Conservation (phyloP, 2,797 vertebrate genomes). For the Pterois miles region DNA sequence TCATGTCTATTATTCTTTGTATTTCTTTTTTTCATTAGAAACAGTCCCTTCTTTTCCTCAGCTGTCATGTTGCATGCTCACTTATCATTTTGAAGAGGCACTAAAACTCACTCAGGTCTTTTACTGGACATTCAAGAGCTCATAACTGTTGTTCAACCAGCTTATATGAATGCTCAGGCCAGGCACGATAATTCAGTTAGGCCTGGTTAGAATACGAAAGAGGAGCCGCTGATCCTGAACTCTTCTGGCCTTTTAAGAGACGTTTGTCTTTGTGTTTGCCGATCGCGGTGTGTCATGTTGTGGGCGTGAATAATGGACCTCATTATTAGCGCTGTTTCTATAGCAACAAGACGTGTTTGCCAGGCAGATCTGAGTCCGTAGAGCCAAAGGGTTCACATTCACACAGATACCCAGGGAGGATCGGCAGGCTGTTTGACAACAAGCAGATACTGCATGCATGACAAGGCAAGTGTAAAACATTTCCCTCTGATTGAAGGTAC, state of each 20-base stretch:
- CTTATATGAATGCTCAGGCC: conserved; percentile 9
- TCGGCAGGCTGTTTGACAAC: conserved; percentile 25
- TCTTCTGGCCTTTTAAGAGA: conserved; percentile 41
- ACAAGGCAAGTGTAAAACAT: not conserved
- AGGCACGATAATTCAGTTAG: conserved; percentile 17
- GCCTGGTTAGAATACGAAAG: conserved; percentile 45
- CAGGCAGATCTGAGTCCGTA: conserved; percentile 41
- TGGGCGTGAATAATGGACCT: conserved; percentile 63
- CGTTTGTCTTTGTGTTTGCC: conserved; percentile 58
- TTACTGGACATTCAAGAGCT: not conserved
- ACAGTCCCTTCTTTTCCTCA: not conserved
- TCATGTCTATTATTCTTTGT: not conserved
- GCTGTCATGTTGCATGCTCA: not conserved
- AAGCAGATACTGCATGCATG: conserved; percentile 1
- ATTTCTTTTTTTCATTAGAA: not conserved
- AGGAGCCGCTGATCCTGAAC: conserved; percentile 23
- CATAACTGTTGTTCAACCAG: conserved; percentile 6
- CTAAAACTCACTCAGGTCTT: conserved; percentile 1
- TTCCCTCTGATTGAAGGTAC: not conserved
- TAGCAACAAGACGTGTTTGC: conserved; percentile 71
- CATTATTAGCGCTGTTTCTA: conserved; percentile 75
- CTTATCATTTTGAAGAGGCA: conserved; percentile 13
- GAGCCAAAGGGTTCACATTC: conserved; percentile 40
- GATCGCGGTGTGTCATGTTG: conserved; percentile 36
- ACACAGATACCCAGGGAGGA: conserved; percentile 24